Base-by-base conservation (phyloP, 2,113 vertebrate species). In the Epinephelus moara region DNA sequence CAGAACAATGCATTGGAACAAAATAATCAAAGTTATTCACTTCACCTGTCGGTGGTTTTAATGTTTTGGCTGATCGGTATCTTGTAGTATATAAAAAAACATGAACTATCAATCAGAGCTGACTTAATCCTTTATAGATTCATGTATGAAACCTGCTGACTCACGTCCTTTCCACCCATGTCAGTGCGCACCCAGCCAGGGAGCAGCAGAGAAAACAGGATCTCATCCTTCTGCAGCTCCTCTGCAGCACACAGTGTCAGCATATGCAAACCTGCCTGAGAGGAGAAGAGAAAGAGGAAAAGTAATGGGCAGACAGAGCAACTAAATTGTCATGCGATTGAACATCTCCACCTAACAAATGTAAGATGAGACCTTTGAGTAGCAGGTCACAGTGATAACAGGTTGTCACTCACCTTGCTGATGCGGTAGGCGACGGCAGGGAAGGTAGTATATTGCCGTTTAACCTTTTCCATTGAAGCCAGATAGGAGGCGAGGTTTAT, bases 401-500 rank as follows among this genome's bases (percentile, higher is more conserved):
- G 60, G 52, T 19, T 40, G 59, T 49, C 86, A 7, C 21, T 19
- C 77, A 94, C 93, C 92, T 95, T 96, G 59, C 92, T 94, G 85
- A 92, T 84, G 52, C 86, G 88, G 81, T 93, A 94, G 9, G 93
- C 64, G 7, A 91, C 57, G 4, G 82, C 56, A 52, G 88, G 68
- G 33, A 89, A 76, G 25, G 66, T 23, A 0, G 59, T 0, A 17
- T 60, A 85, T 13, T 61, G 56, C 1, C 75, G 27, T 57, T 83
- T 70, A 15, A 90, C 73, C 0, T 17, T 15, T 55, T 88, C 75
- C 47, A 94, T 89, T 80, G 94, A 95, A 27, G 75, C 92, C 63
- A 95, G 37, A 0, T 68, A 1, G 0, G 92, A 89, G 67, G 94
- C 91, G 70, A 96, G 93, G 14, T 86, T 92, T 86, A 95, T 74